These are phyloP conservation scores for Sinocyclocheilus maitianheensis DNA, from an alignment of 2,113 vertebrate species.

Conservation along the genomic window DNA sequence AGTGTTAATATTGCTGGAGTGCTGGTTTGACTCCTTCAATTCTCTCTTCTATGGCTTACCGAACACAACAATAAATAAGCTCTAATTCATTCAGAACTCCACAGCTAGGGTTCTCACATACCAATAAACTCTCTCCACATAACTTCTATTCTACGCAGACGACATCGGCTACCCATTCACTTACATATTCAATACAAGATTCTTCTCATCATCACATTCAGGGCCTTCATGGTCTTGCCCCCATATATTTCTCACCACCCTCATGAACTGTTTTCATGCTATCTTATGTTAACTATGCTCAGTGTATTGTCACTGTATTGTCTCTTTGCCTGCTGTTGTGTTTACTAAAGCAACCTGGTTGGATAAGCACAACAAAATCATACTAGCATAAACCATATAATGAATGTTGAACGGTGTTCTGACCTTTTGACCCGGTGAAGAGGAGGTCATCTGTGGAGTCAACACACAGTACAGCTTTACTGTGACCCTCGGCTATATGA, in stretches of 20 bases:
- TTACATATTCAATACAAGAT: neutral
- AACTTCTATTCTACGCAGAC: neutral
- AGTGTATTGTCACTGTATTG: no score
- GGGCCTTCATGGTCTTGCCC: neutral
- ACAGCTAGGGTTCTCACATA: neutral
- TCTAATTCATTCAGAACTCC: neutral
- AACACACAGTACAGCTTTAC: conserved; percentile 92
- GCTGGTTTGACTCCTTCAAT: no score
- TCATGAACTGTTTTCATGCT: no score
- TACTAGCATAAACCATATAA: neutral
- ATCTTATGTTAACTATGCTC: no score
- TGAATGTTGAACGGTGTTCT: neutral
- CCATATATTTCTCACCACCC: no score
- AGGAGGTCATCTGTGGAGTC: conserved; percentile 96
- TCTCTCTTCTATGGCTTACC: no score
- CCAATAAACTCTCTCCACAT: neutral
- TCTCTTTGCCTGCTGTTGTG: no score
- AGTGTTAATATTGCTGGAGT: no score
- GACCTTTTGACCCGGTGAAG: conserved; percentile 99
- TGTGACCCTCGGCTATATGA: conserved; percentile 91
- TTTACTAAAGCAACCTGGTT: neutral
- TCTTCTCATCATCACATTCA: neutral
- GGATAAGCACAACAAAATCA: neutral
- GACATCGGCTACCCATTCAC: neutral
- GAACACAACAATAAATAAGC: neutral